These are phyloP conservation scores for Oligia latruncula DNA, from an alignment of 2,888 invertebrate genomes.

Conservation along the genomic window DNA sequence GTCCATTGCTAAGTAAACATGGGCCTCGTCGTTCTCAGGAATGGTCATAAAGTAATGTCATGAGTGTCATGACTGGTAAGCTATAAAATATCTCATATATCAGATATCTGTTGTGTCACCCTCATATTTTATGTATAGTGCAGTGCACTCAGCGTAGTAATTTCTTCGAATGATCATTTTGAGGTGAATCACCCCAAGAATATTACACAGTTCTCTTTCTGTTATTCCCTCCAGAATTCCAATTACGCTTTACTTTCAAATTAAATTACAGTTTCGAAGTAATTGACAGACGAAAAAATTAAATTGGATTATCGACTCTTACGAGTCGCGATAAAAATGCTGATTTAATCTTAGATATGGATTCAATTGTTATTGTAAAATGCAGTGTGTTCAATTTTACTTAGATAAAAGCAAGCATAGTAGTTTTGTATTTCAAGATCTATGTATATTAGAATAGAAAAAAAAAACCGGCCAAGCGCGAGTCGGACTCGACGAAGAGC, in stretches of 20 bases:
- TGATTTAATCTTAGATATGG: constrained; percentile 8
- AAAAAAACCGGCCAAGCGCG: neutral
- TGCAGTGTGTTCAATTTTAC: neutral
- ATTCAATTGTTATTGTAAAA: neutral
- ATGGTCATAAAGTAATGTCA: neutral
- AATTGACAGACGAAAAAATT: constrained; percentile 11
- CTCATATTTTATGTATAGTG: neutral
- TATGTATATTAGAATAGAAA: neutral
- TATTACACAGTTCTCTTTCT: neutral
- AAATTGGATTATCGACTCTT: constrained; percentile 11
- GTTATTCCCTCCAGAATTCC: neutral
- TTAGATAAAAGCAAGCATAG: neutral
- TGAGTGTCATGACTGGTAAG: neutral
- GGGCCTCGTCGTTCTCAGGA: neutral
- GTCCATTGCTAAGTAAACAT: neutral
- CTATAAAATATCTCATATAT: neutral
- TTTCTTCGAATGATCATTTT: neutral
- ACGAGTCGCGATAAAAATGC: neutral
- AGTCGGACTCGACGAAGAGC: neutral
- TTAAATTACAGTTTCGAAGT: constrained; percentile 15
- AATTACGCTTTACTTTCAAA: constrained; percentile 18
- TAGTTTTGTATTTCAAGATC: constrained; percentile 2
- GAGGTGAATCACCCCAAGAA: neutral
- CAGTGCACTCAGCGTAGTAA: neutral
- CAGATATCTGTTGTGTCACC: too few species aligned